These are phyloP conservation scores for Saimiri boliviensis DNA, from an alignment of 2,113 vertebrate species.

Conservation along the genomic window DNA sequence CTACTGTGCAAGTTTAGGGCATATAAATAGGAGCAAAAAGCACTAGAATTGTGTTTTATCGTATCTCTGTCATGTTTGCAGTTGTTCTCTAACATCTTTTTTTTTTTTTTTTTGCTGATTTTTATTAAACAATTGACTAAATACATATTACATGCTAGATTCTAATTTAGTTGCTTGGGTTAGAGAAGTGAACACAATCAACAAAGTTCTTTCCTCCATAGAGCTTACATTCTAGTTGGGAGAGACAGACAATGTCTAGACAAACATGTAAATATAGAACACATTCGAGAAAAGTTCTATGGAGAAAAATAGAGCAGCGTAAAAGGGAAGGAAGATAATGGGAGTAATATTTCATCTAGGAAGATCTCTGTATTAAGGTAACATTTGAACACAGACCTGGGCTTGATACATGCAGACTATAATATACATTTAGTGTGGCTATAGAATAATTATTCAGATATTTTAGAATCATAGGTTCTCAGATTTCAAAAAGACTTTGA, in stretches of 20 bases:
- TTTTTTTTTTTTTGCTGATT: neutral
- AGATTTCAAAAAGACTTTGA: neutral
- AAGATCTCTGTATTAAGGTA: neutral
- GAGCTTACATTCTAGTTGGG: neutral
- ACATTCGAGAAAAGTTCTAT: neutral
- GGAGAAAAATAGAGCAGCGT: neutral
- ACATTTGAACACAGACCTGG: neutral
- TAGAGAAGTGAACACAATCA: neutral
- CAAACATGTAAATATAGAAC: neutral
- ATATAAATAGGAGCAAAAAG: neutral
- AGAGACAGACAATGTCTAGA: neutral
- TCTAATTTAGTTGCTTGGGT: neutral
- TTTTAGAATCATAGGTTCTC: neutral
- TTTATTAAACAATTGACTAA: constrained; percentile 3
- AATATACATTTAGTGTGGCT: neutral
- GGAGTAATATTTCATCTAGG: neutral
- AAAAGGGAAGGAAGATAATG: neutral
- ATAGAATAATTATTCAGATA: constrained; percentile 12
- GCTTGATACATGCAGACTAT: neutral
- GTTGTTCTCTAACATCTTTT: neutral
- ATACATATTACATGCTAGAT: neutral
- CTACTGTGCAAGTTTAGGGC: neutral
- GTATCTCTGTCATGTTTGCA: neutral
- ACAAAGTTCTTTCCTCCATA: neutral
- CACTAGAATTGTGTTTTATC: neutral